A percentile compares a stretch with the other conserved stretches of the same genome.
These are phyloP conservation scores for Epizoanthus illoricatus DNA, from an alignment of 92 coral and sea anemone genomes.

Conservation along the genomic window DNA sequence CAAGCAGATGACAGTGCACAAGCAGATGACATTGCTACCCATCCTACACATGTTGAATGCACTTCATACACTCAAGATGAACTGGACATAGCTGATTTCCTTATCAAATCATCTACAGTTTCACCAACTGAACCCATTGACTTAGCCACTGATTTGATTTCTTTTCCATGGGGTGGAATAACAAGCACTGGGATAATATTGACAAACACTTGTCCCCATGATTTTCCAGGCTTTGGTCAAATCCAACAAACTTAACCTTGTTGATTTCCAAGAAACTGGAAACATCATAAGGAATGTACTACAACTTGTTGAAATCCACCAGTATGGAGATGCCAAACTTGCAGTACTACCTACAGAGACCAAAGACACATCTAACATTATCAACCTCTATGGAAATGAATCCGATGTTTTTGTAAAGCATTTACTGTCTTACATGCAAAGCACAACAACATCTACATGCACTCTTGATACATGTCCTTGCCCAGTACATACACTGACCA, in stretches of 20 bases:
- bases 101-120: background rate
- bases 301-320: conserved; percentile 32
- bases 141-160: conserved; percentile 13
- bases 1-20: no score
- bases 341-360: conserved; percentile 35
- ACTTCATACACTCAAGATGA: conserved; percentile 23
- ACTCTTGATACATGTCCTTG: conserved; percentile 43
- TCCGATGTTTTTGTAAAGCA: conserved; percentile 41
- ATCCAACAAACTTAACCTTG: conserved; percentile 36
- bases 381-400: conserved; percentile 63
- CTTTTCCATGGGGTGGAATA: conserved; percentile 57
- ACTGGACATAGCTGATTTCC: conserved; percentile 34
- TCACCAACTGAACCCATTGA: background rate
- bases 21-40: no score
- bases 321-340: conserved; percentile 46
- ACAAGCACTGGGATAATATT: conserved; percentile 38
- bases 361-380: conserved; percentile 27
- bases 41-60: no score
- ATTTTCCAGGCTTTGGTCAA: conserved; percentile 51
- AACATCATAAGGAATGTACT: conserved; percentile 32
- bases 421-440: conserved; percentile 36
- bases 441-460: conserved; percentile 42
- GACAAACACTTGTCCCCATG: conserved; percentile 54
- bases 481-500: conserved; percentile 17
- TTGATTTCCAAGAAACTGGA: conserved; percentile 39